phyloP scores from a whole-genome alignment of 1,140 invertebrate species.

The Nasonia giraulti region DNA sequence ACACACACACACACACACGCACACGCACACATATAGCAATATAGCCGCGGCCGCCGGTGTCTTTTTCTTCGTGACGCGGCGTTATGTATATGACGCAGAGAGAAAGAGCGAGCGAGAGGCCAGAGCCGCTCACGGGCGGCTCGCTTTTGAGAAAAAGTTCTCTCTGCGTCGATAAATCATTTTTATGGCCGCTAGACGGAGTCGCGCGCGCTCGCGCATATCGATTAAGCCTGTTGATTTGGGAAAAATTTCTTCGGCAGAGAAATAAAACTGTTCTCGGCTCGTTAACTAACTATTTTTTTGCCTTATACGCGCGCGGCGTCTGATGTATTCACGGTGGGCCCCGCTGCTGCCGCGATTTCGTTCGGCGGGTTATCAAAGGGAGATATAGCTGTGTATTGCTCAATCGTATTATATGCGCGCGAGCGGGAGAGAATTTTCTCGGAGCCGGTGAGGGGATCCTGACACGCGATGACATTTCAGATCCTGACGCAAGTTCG shows the following conservation, averaged over 20 bases:
- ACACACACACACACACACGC: no score
- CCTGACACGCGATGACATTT: neutral
- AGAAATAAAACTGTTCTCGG: conserved; percentile 7
- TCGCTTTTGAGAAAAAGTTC: conserved; percentile 36
- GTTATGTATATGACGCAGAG: conserved; percentile 22
- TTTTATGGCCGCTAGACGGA: conserved; percentile 30
- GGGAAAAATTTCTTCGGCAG: conserved; percentile 25
- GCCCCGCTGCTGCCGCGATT: neutral
- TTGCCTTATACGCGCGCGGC: neutral
- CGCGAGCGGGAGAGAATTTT: no score
- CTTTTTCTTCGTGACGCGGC: conserved; percentile 37
- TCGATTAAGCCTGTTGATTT: conserved; percentile 30
- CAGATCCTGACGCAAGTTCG: neutral
- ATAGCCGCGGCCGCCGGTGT: conserved; percentile 6
- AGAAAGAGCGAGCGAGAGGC: neutral
- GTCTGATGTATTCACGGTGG: no score
- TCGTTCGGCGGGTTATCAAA: neutral
- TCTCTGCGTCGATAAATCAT: conserved; percentile 31
- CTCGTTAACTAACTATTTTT: conserved; percentile 44
- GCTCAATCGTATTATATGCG: neutral
- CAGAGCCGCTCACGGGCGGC: conserved; percentile 1
- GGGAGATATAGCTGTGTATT: neutral
- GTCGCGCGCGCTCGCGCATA: neutral
- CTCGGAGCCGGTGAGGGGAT: neutral
- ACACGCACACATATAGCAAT: no score